Conservation (phyloP, 2,888 invertebrate species). For the Drosophila crucigera region DNA sequence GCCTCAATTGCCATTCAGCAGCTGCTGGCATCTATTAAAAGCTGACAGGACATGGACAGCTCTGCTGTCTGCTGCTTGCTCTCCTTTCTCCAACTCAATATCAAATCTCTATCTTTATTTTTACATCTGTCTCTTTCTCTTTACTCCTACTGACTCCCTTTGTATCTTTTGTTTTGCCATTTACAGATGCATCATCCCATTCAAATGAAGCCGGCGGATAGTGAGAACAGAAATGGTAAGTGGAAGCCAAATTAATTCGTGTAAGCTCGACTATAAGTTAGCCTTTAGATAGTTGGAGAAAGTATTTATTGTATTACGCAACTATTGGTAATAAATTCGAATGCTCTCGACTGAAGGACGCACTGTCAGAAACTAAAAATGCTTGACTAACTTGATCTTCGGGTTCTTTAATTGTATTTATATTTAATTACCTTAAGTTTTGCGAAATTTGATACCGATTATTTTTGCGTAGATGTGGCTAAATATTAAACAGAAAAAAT, state of each 20-base stretch:
- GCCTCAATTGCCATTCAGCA: constrained; percentile 46
- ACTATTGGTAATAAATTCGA: background rate
- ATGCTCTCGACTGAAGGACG: background rate
- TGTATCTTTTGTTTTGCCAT: constrained; percentile 21
- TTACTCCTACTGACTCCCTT: constrained; percentile 7
- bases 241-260: constrained; percentile 66
- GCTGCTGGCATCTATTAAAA: constrained; percentile 52
- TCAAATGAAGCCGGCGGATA: constrained; percentile 99
- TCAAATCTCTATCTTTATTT: background rate
- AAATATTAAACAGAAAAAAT: background rate
- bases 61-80: constrained; percentile 36
- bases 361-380: background rate
- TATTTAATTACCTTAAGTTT: background rate
- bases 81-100: constrained; percentile 12
- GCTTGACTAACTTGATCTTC: background rate
- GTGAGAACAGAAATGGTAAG: constrained; percentile 99
- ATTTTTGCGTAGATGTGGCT: background rate
- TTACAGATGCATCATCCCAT: constrained; percentile 99
- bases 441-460: no score
- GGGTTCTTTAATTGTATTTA: background rate
- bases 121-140: background rate
- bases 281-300: background rate
- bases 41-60: constrained; percentile 20
- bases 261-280: background rate
- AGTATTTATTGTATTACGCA: background rate